Base-by-base conservation (phyloP, 2,888 invertebrate genomes). In the Dendrolimus pini region DNA sequence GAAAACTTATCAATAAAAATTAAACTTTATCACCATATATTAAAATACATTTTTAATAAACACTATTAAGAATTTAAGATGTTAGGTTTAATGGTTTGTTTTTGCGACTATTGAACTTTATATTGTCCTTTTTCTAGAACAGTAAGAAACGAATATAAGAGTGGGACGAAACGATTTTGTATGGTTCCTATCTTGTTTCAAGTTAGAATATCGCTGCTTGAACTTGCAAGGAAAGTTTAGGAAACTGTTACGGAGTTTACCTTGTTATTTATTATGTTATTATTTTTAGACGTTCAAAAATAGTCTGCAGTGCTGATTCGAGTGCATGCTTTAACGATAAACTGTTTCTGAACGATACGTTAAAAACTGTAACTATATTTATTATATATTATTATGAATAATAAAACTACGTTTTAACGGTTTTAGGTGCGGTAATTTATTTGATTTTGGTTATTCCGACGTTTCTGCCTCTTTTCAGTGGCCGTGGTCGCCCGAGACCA, bases 121-220 rank as follows among this genome's bases (percentile, higher is more conserved):
- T 77, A 81, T 87, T 83, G 84, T 86, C 85, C 82, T 88, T 88
- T 87, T 89, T 85, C 82, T 73, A 71, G 69, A 78, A 77, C 76
- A 78, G 76, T 78, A 72, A 72, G 75, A 84, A 77, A 83, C 83
- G 78, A 83, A 84, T 73, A 83, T 76, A 75, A 74, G 83, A 89
- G 83, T 74, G 72, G 80, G 85, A 89, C 75, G 72, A 82, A 80
- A 78, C 74, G 77, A 86, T 80, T 85, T 87, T 80, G 76, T 79
- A 76, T 74, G 71, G 78, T 79, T 76, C 76, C 75, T 47, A 10
- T 47, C 47, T 8, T 47, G 30, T 30, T 30, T 30, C 30, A 47
- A 47, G 47, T 47, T 47, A 9, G 30, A 30, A 30, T 47, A 47
- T 47, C 9, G 12, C 47, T 30, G 6, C 10, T 47, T 47, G 12